phyloP scores from a whole-genome alignment of 2,797 vertebrate species.

The Valencia hispanica region DNA sequence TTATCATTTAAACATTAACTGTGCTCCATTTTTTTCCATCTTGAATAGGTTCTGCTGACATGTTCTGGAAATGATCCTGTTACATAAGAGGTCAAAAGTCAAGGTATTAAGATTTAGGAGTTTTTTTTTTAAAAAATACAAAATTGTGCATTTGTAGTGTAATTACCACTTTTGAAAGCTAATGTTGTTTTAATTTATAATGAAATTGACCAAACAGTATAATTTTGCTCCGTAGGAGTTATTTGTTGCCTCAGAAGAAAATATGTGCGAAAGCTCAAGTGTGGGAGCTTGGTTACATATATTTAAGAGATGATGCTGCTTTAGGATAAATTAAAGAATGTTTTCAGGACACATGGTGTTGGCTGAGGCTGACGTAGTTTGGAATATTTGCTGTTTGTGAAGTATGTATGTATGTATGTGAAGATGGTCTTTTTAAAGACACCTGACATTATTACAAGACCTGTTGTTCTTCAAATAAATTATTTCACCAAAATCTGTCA shows the following conservation, averaged over 20 bases:
- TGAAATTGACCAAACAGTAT: neutral
- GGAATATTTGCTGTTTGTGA: conserved; percentile 24
- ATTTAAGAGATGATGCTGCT: neutral
- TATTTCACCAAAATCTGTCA: conserved; percentile 18
- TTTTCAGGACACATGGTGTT: conserved; percentile 1
- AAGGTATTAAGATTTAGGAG: neutral
- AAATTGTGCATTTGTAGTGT: conserved; percentile 1
- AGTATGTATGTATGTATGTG: conserved; percentile 9
- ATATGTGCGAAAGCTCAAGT: neutral
- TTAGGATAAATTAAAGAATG: neutral
- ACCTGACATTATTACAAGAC: conserved; percentile 35
- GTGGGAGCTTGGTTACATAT: conserved; percentile 7
- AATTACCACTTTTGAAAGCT: neutral
- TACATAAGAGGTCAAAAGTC: conserved; percentile 2
- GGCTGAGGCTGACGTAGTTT: conserved; percentile 9
- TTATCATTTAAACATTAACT: neutral
- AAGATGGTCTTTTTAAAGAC: conserved; percentile 23
- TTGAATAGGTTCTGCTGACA: neutral
- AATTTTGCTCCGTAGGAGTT: neutral
- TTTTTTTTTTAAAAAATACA: neutral
- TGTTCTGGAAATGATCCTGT: neutral
- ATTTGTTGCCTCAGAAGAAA: neutral
- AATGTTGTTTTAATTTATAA: neutral
- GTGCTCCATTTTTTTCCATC: neutral
- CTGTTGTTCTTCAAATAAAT: conserved; percentile 53